Conservation (phyloP, 2,888 invertebrate genomes). For the Scaptomyza parva region DNA sequence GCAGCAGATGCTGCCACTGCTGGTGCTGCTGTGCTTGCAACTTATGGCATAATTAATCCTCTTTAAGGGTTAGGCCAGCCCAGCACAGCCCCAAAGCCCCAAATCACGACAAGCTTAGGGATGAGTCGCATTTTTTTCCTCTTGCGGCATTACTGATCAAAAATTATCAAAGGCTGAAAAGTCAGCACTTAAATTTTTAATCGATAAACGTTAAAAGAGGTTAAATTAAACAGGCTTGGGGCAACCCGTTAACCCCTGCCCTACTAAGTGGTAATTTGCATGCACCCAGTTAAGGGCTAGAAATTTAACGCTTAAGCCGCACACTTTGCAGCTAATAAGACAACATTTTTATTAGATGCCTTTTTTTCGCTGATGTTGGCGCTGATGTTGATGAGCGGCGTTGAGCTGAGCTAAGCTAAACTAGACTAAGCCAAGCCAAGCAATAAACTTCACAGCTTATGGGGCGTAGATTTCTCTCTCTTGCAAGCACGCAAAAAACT, state of each 20-base stretch:
- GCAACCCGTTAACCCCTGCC: too few relatives aligned
- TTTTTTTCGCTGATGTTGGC: not conserved
- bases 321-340: slow-evolving; percentile 68
- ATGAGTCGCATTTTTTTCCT: slow-evolving; percentile 2
- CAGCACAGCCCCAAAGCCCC: too few relatives aligned
- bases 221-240: not conserved
- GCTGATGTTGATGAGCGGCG: not conserved
- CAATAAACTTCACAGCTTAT: slow-evolving; percentile 50
- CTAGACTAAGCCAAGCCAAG: slow-evolving; percentile 35
- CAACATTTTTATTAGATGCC: slow-evolving; percentile 57
- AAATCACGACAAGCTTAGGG: slow-evolving; percentile 9
- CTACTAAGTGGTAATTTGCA: slow-evolving; percentile 28
- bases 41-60: slow-evolving; percentile 65
- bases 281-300: slow-evolving; percentile 7
- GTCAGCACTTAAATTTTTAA: slow-evolving; percentile 31
- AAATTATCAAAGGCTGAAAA: slow-evolving; percentile 39
- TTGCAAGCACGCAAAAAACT: slow-evolving; percentile 1
- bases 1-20: slow-evolving; percentile 13
- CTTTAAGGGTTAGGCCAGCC: slow-evolving; percentile 21
- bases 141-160: slow-evolving; percentile 46
- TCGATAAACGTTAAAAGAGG: slow-evolving; percentile 14
- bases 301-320: slow-evolving; percentile 14
- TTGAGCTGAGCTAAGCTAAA: slow-evolving; percentile 12
- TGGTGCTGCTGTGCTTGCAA: slow-evolving; percentile 32
- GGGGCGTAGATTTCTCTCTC: slow-evolving; percentile 15